Conservation (phyloP, 23 tunicate species). For the Corella eumyota region DNA sequence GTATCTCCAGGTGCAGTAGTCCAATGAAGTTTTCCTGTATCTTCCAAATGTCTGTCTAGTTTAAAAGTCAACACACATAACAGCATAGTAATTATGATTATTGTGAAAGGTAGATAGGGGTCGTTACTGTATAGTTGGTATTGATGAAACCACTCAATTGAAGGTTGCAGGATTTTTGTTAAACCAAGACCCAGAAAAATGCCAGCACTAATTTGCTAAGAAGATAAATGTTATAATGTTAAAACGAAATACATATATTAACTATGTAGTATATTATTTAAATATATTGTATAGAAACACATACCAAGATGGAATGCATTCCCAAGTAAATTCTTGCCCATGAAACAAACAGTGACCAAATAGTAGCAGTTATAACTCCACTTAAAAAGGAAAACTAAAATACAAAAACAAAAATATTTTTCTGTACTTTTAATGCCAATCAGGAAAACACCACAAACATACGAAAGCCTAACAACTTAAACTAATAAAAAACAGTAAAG, state of each 20-base stretch:
- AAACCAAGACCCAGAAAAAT: constrained; percentile 12
- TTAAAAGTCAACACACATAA: constrained; percentile 38
- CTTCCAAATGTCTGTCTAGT: constrained; percentile 29
- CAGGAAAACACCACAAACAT: constrained; percentile 1
- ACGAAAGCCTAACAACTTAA: not conserved
- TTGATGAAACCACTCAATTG: constrained; percentile 28
- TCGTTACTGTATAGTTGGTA: too few species aligned
- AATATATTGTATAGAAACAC: constrained; percentile 4
- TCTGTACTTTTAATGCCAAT: too few species aligned
- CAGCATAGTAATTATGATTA: too few species aligned
- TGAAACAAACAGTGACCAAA: constrained; percentile 48
- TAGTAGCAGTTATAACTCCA: constrained; percentile 13
- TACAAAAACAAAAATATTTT: not conserved
- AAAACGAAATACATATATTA: not conserved
- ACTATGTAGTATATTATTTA: not conserved
- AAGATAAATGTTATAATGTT: not conserved
- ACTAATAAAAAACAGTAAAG: not conserved
- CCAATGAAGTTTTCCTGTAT: constrained; percentile 44
- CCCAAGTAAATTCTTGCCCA: constrained; percentile 73
- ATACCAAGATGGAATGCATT: constrained; percentile 72
- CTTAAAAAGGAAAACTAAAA: constrained; percentile 29
- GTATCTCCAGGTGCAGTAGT: constrained; percentile 78
- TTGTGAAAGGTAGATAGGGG: too few species aligned
- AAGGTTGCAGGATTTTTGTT: constrained; percentile 2
- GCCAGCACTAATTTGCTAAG: constrained; percentile 55